Percentiles rank a stretch among this genome's conserved stretches.
Evolutionary conservation across 2,888 invertebrate genomes (phyloP).

Genomic region (Lepidocyrtoides sp.): DNA sequence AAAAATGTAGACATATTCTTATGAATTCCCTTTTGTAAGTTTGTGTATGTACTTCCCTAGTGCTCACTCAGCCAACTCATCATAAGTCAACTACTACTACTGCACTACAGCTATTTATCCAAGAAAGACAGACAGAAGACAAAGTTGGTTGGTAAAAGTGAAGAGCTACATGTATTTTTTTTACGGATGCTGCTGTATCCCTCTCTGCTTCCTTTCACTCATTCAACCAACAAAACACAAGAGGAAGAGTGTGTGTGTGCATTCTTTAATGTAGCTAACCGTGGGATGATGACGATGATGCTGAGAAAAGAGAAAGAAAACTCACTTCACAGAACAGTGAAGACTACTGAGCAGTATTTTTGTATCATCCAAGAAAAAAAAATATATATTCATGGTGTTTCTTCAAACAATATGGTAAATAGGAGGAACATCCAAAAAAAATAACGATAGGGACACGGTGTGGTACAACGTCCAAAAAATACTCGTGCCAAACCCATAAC

Average conservation of each 20-base stretch:
- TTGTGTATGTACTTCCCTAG: neutral
- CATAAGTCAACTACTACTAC: constrained; percentile 60
- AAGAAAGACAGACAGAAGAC: too few relatives aligned
- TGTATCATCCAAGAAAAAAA: constrained; percentile 21
- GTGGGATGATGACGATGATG: too few relatives aligned
- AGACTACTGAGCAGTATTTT: neutral
- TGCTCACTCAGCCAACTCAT: constrained; percentile 34
- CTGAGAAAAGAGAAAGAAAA: neutral
- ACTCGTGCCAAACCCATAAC: constrained; percentile 61
- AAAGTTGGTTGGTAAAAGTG: too few relatives aligned
- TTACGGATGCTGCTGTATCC: constrained; percentile 22
- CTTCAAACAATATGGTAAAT: constrained; percentile 38
- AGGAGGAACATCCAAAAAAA: constrained; percentile 2
- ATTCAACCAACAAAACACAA: neutral
- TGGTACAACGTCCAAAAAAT: constrained; percentile 24
- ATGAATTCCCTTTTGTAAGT: constrained; percentile 27
- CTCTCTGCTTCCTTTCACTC: constrained; percentile 33
- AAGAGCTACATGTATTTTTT: too few relatives aligned
- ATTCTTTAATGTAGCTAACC: neutral
- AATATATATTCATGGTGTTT: too few relatives aligned
- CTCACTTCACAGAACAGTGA: neutral
- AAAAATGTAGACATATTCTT: constrained; percentile 5
- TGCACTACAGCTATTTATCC: constrained; percentile 21
- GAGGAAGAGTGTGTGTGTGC: neutral
- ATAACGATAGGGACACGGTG: constrained; percentile 20